Base-by-base conservation (phyloP, 2,797 vertebrate genomes). In the Mustela erminea region DNA sequence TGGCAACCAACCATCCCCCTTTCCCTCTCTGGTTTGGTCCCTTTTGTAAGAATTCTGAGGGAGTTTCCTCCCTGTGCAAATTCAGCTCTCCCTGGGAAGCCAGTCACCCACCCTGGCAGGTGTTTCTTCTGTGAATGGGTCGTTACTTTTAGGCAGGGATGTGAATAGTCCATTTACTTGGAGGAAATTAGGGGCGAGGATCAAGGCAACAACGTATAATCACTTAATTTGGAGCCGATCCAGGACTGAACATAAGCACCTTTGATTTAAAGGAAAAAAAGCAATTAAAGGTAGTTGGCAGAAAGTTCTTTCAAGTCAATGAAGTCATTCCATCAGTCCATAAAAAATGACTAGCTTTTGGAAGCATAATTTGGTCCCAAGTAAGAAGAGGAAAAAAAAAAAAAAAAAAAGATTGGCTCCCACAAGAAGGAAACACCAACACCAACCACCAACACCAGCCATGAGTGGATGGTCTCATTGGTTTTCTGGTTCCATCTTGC, bases 221-320 rank as follows among this genome's bases (percentile, higher is more conserved):
- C 92, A 62, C 94, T 95, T 95, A 49, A 90, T 96, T 82, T 96
- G 97, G 88, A 95, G 78, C 82, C 5, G 85, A 92, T 56, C 87
- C 49, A 77, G 90, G 68, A 64, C 70, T 49, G 75, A 66, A 52
- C 93, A 81, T 43, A 85, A 96, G 94, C 88, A 75, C 86, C 83
- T 88, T 84, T 95, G 93, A 94, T 97, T 97, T 90, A 88, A 95
- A 95, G 82, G 60, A 0, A 14, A 15, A 43, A 93, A 85, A 77
- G 86, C 82, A 96, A 96, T 95, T 75, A 97, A 93, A 97, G 88
- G 80, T 74, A 87, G 81, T 87, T 74, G 89, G 87, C 81, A 35
- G 80, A 89, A 93, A 66, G 75, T 92, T 95, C 88, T 96, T 95
- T 90, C 96, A 81, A 95, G 77, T 93, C 92, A 81, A 72, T 84